Evolutionary conservation across 2,888 invertebrate genomes (phyloP).

Genomic region (Platycnemis pennipes): DNA sequence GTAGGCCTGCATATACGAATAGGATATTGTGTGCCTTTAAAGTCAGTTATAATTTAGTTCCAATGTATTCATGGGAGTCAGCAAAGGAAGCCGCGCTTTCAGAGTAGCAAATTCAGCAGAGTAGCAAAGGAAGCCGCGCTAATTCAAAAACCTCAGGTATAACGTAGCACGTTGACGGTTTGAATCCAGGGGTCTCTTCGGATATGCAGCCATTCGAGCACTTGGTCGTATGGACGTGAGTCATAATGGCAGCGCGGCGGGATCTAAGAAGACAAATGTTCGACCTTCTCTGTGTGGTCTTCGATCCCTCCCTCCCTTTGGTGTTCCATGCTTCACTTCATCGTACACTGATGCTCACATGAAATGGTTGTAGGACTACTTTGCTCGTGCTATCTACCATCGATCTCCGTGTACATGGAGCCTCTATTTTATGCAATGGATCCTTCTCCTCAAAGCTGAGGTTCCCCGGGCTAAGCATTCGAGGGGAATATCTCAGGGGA

Average conservation of each 20-base stretch:
- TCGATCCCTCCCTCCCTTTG: not conserved
- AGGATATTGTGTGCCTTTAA: no score
- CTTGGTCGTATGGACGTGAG: not conserved
- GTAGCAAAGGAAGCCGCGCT: not conserved
- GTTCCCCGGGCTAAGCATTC: not conserved
- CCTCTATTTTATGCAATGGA: not conserved
- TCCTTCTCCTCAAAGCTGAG: not conserved
- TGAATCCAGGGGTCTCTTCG: not conserved
- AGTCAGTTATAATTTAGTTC: no score
- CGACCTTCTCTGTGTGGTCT: not conserved
- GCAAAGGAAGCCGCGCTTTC: not conserved
- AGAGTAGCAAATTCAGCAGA: not conserved
- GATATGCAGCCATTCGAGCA: not conserved
- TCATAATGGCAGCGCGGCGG: not conserved
- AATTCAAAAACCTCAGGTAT: not conserved
- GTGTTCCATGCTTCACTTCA: not conserved
- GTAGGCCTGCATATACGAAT: no score
- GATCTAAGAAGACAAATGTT: not conserved
- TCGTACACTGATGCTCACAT: not conserved
- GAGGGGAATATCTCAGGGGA: not conserved
- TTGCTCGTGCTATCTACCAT: not conserved
- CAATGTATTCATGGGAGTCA: not conserved
- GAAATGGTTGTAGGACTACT: not conserved
- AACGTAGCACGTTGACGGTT: no score
- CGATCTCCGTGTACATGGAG: not conserved